Percentiles rank a stretch among this genome's conserved stretches.
Conservation (phyloP, 2,797 vertebrate genomes). For the Sebastes minor region DNA sequence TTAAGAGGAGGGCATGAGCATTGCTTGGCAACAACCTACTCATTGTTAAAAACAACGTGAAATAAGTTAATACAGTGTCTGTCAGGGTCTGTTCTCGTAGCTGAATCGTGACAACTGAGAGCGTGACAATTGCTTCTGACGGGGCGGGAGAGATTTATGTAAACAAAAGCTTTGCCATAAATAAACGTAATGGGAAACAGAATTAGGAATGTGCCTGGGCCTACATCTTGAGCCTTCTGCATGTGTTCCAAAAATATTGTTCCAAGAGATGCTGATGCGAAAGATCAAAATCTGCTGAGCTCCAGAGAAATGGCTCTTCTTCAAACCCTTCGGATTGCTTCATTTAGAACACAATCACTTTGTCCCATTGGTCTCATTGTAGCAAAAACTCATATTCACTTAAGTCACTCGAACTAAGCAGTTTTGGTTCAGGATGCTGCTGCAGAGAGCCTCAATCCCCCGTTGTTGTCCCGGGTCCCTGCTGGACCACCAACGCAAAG, state of each 20-base stretch:
- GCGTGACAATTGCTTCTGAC: slow-evolving; percentile 32
- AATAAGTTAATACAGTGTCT: slow-evolving; percentile 8
- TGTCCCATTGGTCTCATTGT: slow-evolving; percentile 68
- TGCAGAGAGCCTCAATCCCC: slow-evolving; percentile 56
- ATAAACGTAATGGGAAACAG: slow-evolving; percentile 30
- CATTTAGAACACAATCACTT: slow-evolving; percentile 71
- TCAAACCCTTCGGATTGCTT: slow-evolving; percentile 57
- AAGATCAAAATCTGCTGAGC: slow-evolving; percentile 67
- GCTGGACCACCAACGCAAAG: slow-evolving; percentile 60
- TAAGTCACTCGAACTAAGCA: slow-evolving; percentile 71
- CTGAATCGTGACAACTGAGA: slow-evolving; percentile 23
- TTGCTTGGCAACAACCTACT: slow-evolving; percentile 15
- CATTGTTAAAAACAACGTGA: slow-evolving; percentile 31
- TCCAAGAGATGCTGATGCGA: slow-evolving; percentile 61
- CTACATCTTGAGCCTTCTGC: slow-evolving; percentile 14
- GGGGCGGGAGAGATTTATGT: slow-evolving; percentile 31
- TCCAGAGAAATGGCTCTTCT: slow-evolving; percentile 41
- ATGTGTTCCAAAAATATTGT: slow-evolving; percentile 45
- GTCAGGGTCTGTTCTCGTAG: slow-evolving; percentile 10
- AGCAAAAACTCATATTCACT: slow-evolving; percentile 66
- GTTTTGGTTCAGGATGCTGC: slow-evolving; percentile 68
- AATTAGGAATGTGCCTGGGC: slow-evolving; percentile 6
- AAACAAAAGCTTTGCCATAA: slow-evolving; percentile 39
- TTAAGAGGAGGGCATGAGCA: slow-evolving; percentile 12
- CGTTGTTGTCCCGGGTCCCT: slow-evolving; percentile 38